A percentile compares a stretch with the other conserved stretches of the same genome.
Conservation (phyloP, 2,113 vertebrate genomes). For the Dissostichus mawsoni region DNA sequence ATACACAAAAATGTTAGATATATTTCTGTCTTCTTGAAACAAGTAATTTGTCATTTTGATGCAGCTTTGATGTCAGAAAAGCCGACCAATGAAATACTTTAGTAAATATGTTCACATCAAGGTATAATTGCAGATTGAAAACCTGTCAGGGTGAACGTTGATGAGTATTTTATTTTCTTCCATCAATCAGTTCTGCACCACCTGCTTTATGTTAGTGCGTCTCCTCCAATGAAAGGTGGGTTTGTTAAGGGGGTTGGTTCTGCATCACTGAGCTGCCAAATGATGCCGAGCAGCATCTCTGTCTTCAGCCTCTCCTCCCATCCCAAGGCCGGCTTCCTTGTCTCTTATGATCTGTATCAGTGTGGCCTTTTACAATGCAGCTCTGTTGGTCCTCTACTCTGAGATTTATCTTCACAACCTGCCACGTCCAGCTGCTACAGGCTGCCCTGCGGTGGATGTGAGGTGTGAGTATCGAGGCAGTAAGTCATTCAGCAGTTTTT, state of each 20-base stretch:
- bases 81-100: background rate
- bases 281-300: slow-evolving; percentile 31
- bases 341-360: slow-evolving; percentile 35
- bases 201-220: slow-evolving; percentile 35
- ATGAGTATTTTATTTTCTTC: slow-evolving; percentile 23
- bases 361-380: slow-evolving; percentile 3
- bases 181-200: slow-evolving; percentile 33
- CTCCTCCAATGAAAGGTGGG: slow-evolving; percentile 9
- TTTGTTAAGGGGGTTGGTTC: slow-evolving; percentile 49
- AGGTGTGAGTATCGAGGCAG: slow-evolving; percentile 10
- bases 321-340: slow-evolving; percentile 26
- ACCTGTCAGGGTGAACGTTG: background rate
- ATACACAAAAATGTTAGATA: background rate
- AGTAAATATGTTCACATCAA: background rate
- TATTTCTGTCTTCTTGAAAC: background rate
- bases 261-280: slow-evolving; percentile 48
- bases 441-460: slow-evolving; percentile 10
- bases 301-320: slow-evolving; percentile 32
- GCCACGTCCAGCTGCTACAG: background rate
- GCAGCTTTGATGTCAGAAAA: background rate
- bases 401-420: slow-evolving; percentile 22
- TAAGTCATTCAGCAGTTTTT: slow-evolving; percentile 1
- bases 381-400: slow-evolving; percentile 9
- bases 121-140: slow-evolving; percentile 16
- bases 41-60: background rate